A percentile compares a stretch with the other conserved stretches of the same genome.
Conservation (phyloP, 1,140 invertebrate species). For the Sitodiplosis mosellana region DNA sequence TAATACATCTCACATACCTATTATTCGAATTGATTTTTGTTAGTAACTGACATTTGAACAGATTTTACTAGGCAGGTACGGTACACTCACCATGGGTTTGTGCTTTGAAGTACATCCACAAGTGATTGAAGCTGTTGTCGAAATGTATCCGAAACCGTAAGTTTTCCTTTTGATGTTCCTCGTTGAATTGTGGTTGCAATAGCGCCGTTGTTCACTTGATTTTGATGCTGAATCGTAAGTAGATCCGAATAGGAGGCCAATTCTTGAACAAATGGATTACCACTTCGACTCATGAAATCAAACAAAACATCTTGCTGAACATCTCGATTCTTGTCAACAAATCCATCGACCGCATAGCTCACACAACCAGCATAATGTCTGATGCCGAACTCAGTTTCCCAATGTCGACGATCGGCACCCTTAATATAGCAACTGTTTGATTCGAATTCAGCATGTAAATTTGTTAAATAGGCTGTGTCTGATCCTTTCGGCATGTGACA, state of each 20-base stretch:
- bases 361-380: slow-evolving; percentile 91
- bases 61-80: no score
- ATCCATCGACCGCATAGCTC: slow-evolving; percentile 78
- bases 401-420: slow-evolving; percentile 63
- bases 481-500: slow-evolving; percentile 89
- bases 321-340: slow-evolving; percentile 94
- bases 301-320: slow-evolving; percentile 91
- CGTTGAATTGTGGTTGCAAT: slow-evolving; percentile 50
- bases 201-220: slow-evolving; percentile 8
- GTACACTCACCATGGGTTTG: slow-evolving; percentile 70
- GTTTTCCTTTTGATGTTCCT: slow-evolving; percentile 77
- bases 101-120: slow-evolving; percentile 78
- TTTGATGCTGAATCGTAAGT: slow-evolving; percentile 4
- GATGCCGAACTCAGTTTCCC: slow-evolving; percentile 84
- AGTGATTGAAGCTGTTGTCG: slow-evolving; percentile 76
- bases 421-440: slow-evolving; percentile 73
- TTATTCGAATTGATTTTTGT: slow-evolving; percentile 1
- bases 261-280: slow-evolving; percentile 72
- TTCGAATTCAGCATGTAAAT: slow-evolving; percentile 80
- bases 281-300: slow-evolving; percentile 73
- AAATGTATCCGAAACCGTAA: slow-evolving; percentile 86
- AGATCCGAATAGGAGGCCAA: slow-evolving; percentile 55
- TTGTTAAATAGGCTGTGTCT: slow-evolving; percentile 74
- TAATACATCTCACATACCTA: slow-evolving; percentile 87
- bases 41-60: background rate